These are phyloP conservation scores for Cheirogaleus medius DNA, from an alignment of 2,113 vertebrate genomes.

Conservation along the genomic window DNA sequence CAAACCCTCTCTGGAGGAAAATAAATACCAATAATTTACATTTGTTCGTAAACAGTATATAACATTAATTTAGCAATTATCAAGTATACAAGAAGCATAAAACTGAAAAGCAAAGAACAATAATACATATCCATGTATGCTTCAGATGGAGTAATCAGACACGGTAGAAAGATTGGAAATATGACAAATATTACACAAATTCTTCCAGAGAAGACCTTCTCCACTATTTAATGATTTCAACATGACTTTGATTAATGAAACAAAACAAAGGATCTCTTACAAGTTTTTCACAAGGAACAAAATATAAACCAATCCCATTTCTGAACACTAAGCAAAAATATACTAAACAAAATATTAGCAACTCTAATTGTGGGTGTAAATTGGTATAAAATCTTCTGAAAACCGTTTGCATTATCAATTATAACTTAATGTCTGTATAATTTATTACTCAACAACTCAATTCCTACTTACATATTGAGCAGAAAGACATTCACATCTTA, in stretches of 20 bases:
- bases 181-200: background rate
- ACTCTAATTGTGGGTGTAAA: background rate
- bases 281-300: background rate
- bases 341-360: background rate
- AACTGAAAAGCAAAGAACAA: background rate
- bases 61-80: background rate
- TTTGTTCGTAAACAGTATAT: background rate
- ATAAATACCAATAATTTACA: background rate
- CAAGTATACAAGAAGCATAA: background rate
- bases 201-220: background rate
- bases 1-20: background rate
- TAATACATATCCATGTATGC: background rate
- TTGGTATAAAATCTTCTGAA: background rate
- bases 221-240: background rate
- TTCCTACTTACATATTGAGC: background rate
- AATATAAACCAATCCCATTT: background rate
- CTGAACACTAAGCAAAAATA: background rate
- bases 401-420: background rate
- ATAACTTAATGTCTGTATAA: background rate
- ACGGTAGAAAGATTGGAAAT: background rate
- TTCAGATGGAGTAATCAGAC: background rate
- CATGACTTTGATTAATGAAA: background rate
- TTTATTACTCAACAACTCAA: background rate
- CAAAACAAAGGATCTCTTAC: background rate
- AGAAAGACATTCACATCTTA: background rate